Percentiles rank a stretch among this genome's conserved stretches.
phyloP scores from a whole-genome alignment of 2,113 vertebrate genomes.

The Calidris pugnax region DNA sequence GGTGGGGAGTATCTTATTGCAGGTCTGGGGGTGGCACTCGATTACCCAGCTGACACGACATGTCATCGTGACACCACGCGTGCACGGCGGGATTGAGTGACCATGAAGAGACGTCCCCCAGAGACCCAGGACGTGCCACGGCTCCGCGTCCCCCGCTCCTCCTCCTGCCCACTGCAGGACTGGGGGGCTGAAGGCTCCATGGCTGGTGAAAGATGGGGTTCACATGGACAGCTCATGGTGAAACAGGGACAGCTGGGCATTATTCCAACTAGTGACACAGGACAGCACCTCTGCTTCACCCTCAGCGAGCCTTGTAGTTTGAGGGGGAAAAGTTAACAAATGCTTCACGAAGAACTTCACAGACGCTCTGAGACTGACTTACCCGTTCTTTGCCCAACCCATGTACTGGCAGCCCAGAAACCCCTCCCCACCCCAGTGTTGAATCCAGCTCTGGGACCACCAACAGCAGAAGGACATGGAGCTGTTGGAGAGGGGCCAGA shows the following conservation, averaged over 20 bases:
- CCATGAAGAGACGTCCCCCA: neutral
- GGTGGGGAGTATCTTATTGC: neutral
- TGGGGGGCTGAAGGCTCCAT: neutral
- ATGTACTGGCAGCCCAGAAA: no score
- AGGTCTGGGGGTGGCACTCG: neutral
- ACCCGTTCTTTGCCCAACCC: neutral
- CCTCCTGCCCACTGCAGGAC: rapidly evolving
- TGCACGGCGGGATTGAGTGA: neutral
- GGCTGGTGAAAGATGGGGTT: neutral
- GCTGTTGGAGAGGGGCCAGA: no score
- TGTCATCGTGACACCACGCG: neutral
- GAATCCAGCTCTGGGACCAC: no score
- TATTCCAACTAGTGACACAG: neutral
- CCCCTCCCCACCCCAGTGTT: no score
- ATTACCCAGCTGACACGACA: neutral
- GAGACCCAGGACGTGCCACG: neutral
- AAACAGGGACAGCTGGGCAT: neutral
- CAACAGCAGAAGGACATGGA: no score
- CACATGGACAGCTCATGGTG: neutral
- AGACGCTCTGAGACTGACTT: neutral
- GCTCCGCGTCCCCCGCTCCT: rapidly evolving
- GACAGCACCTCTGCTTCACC: neutral
- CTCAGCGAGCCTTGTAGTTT: neutral
- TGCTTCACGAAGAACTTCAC: neutral
- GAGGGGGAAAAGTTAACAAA: neutral